Base-by-base conservation (phyloP, 1,140 invertebrate genomes). In the Dufourea novaeangliae region DNA sequence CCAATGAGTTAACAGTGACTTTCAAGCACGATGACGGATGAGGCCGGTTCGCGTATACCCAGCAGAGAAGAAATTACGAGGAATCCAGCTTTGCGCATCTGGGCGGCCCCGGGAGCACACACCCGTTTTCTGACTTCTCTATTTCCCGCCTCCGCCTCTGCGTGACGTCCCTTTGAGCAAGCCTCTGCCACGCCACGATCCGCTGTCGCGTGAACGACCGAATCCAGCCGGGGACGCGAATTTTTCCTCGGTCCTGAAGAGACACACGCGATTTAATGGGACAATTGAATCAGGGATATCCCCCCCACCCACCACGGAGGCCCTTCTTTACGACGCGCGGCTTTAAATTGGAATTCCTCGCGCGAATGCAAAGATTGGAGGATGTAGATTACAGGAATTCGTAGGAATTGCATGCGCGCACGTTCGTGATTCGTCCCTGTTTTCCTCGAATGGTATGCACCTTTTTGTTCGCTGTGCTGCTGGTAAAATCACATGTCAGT, bases 1-100 rank as follows among this genome's bases (percentile, higher is more conserved):
- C 52, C 29, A 25, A 56, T 27, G 52, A 25, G 78, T 81, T 61
- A 76, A 69, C 39, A 56, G 39, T 78, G 70, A 56, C 73, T 81
- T 74, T 77, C 69, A 84, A 77, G 67, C 50, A 62, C 79, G 81
- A 83, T 70, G 76, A 84, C 68, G 44, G 79, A 84, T 79, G 72
- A 69, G 74, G 39, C 57, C 46, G 22, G 34, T 41, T 54, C 34
- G 46, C 37, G 41, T 72, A n/a, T n/a, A n/a, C 75, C 57, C 39
- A 62, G 59, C 63, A 37, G 37, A 46, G 54, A 67, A 59, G 54
- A 62, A 69, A 64, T 70, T 61, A 69, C 14, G 66, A 76, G 66
- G 54, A 76, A 76, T 76, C 66, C 41, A 25, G 74, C 39, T 71
- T 76, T 39, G 46, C 50, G 27, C 54, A 57, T 69, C 54, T 68